A percentile compares a stretch with the other conserved stretches of the same genome.
Evolutionary conservation across 2,797 vertebrate species (phyloP).

Genomic region (Enteromius thamalakanensis): DNA sequence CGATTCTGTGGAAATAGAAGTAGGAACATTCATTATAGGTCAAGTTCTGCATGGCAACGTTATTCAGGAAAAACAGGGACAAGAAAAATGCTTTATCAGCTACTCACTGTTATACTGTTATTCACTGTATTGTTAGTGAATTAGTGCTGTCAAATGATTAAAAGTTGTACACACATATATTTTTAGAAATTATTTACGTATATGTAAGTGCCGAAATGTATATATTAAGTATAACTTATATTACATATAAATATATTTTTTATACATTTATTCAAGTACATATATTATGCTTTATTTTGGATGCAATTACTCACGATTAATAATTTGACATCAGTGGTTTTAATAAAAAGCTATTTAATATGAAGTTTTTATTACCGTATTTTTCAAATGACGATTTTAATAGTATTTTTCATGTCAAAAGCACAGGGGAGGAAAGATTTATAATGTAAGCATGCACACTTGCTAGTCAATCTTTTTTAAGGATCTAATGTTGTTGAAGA

Average conservation of each 20-base stretch:
- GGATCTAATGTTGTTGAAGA: background rate
- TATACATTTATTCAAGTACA: no score
- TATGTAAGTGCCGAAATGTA: no score
- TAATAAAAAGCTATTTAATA: background rate
- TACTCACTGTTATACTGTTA: background rate
- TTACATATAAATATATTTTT: no score
- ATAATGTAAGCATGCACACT: background rate
- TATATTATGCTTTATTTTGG: no score
- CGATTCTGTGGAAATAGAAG: conserved; percentile 76
- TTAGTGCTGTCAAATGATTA: no score
- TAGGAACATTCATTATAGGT: conserved; percentile 76
- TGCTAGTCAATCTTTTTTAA: background rate
- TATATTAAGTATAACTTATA: no score
- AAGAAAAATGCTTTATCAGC: conserved; percentile 14
- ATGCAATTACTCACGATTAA: no score
- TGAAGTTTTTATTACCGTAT: background rate
- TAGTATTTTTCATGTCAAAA: background rate
- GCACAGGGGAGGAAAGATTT: background rate
- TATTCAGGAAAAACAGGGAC: conserved; percentile 14
- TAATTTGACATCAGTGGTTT: background rate
- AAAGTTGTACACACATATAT: no score
- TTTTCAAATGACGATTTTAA: background rate
- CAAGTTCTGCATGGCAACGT: conserved; percentile 72
- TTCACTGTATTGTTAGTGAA: background rate
- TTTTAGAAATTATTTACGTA: no score